Evolutionary conservation across 2,888 invertebrate species (phyloP), one percentile per base, ranked within the genome.

Genomic region (Calameuta pallipes): DNA sequence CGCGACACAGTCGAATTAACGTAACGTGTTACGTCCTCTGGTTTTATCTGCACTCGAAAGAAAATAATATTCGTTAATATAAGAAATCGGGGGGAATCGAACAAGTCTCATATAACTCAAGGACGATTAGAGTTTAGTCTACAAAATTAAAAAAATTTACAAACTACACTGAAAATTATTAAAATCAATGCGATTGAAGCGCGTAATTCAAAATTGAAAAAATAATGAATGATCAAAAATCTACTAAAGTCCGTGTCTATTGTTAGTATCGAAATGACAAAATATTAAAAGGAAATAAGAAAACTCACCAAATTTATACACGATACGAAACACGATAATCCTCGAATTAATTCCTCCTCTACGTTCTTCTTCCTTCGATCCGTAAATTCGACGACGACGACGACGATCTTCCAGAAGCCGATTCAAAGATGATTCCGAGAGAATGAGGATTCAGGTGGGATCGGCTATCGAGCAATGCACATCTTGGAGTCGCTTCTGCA

Each of bases 401-500:
- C 56, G 56, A 56, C 0, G 56, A 56, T 56, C 56, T 56, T 56
- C 23, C 56, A 56, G 56, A 23, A 56, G 56, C 56, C 56, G 6
- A 56, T 23, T 23, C 23, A 6, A 56, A 23, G 23, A 9, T 23
- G 56, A 56, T 56, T 56, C 23, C 56, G 9, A 56, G 56, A 56
- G 56, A 56, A 56, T 56, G 56, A 56, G 56, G 56, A 56, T 56
- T 56, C 56, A 56, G 56, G 56, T 56, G 56, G 56, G 34, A 71
- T 71, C 34, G 71, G 34, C 33, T 71, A 71, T 71, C 31, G 71
- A 71, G 34, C 71, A 13, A 34, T 71, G 71, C 71, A 82, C 77
- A 76, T 78, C 77, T 78, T 75, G 80, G 81, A 75, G 77, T 78
- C 84, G 80, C 84, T 85, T 88, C 86, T 85, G 86, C 86, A 81